These are phyloP conservation scores for Falco rusticolus DNA, from an alignment of 2,797 vertebrate genomes.

Conservation along the genomic window DNA sequence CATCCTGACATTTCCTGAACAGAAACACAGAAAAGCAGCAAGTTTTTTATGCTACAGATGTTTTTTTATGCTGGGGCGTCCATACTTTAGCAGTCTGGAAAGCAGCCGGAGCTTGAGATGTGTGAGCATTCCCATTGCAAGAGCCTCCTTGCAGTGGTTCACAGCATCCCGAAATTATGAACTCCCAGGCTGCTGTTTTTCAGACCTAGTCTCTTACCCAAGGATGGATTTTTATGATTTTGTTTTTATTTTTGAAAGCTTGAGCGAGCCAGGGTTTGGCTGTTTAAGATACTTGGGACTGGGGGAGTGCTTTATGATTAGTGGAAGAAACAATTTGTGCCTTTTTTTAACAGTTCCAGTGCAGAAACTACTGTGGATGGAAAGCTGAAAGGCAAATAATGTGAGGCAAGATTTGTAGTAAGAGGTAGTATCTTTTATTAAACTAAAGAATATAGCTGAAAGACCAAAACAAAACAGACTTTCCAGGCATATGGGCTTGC, in stretches of 20 bases:
- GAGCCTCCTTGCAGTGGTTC: not conserved
- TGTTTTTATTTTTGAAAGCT: slow-evolving; percentile 49
- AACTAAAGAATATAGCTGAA: slow-evolving; percentile 23
- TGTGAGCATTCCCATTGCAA: not conserved
- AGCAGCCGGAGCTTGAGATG: not conserved
- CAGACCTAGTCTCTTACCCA: not conserved
- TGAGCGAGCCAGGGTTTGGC: not conserved
- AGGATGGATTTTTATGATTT: slow-evolving; percentile 8
- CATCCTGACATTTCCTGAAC: not conserved
- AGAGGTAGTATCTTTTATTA: slow-evolving; percentile 35
- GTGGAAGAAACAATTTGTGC: not conserved
- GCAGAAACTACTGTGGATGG: slow-evolving; percentile 18
- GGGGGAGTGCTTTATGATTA: slow-evolving; percentile 4
- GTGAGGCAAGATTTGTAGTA: slow-evolving; percentile 16
- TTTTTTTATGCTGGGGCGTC: not conserved
- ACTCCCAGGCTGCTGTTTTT: not conserved
- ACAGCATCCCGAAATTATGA: not conserved
- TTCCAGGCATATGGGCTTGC: not conserved
- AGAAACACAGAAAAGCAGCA: not conserved
- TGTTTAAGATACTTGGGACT: slow-evolving; percentile 19
- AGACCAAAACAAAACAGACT: not conserved
- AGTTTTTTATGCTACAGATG: not conserved
- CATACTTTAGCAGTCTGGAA: not conserved
- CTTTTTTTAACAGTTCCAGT: slow-evolving; percentile 21
- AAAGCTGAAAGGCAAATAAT: slow-evolving; percentile 23